Evolutionary conservation across 2,888 invertebrate genomes (phyloP).

Genomic region (Rhimphoctona megacephalus): DNA sequence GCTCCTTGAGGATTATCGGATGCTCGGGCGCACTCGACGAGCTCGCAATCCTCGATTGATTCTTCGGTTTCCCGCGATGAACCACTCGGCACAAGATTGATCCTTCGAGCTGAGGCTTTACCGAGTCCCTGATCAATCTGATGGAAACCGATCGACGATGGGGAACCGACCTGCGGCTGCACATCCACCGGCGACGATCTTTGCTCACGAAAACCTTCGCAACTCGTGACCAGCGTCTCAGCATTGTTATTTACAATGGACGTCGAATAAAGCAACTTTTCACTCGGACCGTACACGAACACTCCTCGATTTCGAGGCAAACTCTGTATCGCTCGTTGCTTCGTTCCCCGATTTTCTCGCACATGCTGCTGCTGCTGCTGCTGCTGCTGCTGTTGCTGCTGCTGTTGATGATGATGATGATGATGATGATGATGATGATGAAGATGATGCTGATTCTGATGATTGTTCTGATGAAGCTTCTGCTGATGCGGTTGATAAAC

Average conservation of each 20-base stretch:
- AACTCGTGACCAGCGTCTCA: conserved; percentile 61
- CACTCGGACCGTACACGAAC: conserved; percentile 87
- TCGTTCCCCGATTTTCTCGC: conserved; percentile 26
- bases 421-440: conserved; percentile 66
- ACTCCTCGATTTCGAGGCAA: conserved; percentile 82
- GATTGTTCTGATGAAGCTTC: conserved; percentile 73
- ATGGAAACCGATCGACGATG: conserved; percentile 18
- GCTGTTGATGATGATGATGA: conserved; percentile 49
- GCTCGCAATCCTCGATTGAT: conserved; percentile 27
- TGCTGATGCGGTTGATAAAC: conserved; percentile 73
- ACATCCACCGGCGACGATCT: conserved; percentile 22
- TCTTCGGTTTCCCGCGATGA: conserved; percentile 31
- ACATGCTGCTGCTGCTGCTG: conserved; percentile 48
- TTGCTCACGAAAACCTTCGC: conserved; percentile 63
- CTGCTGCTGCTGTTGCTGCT: conserved; percentile 68
- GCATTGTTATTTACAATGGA: conserved; percentile 86
- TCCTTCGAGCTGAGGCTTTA: background rate
- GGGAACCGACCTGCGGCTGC: conserved; percentile 51
- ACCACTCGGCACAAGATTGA: background rate
- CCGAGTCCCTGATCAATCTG: conserved; percentile 42
- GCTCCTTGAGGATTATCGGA: conserved; percentile 5
- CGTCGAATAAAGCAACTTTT: conserved; percentile 86
- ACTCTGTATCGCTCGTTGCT: background rate
- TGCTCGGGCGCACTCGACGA: conserved; percentile 49
- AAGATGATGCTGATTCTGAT: conserved; percentile 65